These are phyloP conservation scores for Poeciliopsis prolifica DNA, from an alignment of 2,113 vertebrate species.

Conservation along the genomic window DNA sequence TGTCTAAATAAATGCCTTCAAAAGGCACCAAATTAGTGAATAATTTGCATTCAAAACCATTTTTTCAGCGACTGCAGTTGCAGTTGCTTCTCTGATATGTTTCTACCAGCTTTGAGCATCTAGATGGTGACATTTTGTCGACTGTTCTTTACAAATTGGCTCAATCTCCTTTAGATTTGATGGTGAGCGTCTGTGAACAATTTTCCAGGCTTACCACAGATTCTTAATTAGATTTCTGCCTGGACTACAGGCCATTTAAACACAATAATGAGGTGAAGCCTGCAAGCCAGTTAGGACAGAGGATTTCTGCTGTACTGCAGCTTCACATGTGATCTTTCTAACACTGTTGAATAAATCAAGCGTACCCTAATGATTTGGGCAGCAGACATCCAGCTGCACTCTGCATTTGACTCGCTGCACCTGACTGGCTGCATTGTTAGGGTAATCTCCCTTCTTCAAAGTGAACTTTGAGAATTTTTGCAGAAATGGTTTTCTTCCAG, in stretches of 20 bases:
- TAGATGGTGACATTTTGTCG: neutral
- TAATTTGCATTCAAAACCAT: too few relatives aligned
- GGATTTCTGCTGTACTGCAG: neutral
- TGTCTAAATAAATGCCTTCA: neutral
- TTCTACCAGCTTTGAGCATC: neutral
- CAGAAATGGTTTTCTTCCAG: neutral
- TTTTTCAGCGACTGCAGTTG: neutral
- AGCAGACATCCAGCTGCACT: neutral
- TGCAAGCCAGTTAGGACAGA: neutral
- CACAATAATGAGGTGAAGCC: neutral
- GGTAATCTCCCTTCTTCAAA: neutral
- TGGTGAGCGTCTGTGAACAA: neutral
- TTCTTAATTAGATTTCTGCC: neutral
- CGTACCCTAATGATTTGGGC: neutral
- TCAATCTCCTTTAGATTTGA: neutral
- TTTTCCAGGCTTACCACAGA: neutral
- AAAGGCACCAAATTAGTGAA: neutral
- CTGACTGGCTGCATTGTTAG: neutral
- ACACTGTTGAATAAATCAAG: neutral
- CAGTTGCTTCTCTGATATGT: neutral
- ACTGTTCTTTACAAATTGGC: too few relatives aligned
- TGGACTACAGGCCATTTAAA: neutral
- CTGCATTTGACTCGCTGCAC: neutral
- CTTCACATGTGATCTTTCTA: neutral
- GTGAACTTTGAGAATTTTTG: neutral